Percentiles rank a stretch among this genome's conserved stretches.
These are phyloP conservation scores for Catagonus wagneri DNA, from an alignment of 2,113 vertebrate species.

Conservation along the genomic window DNA sequence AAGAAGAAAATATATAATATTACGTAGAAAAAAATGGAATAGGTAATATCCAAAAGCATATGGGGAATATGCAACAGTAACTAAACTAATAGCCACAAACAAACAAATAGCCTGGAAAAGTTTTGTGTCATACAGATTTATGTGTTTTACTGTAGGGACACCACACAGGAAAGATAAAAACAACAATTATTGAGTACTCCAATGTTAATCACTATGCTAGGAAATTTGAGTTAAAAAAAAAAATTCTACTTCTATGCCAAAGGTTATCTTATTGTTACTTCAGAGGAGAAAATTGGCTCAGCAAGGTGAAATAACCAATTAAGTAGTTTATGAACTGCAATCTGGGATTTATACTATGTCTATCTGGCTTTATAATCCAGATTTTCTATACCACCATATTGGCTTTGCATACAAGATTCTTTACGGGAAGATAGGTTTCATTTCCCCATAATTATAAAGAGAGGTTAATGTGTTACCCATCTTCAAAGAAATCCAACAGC, in stretches of 20 bases:
- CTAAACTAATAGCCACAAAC: neutral
- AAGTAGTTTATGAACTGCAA: neutral
- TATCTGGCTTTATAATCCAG: neutral
- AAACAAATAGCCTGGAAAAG: neutral
- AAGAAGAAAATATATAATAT: neutral
- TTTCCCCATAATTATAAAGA: neutral
- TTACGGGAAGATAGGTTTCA: neutral
- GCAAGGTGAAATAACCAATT: neutral
- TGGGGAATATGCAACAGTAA: neutral
- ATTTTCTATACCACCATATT: neutral
- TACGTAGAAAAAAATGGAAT: neutral
- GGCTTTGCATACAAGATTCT: neutral
- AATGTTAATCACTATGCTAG: neutral
- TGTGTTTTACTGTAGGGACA: neutral
- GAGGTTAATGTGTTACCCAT: neutral
- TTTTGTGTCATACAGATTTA: neutral
- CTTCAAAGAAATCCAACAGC: neutral
- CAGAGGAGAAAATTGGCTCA: neutral
- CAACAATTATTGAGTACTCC: neutral
- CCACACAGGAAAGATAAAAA: neutral
- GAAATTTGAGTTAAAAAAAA: neutral
- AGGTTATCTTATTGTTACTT: neutral
- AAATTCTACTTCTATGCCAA: neutral
- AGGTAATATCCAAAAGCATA: neutral
- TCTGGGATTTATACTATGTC: neutral